Conservation (phyloP, 2,797 vertebrate genomes). For the Pseudochirops corinnae region DNA sequence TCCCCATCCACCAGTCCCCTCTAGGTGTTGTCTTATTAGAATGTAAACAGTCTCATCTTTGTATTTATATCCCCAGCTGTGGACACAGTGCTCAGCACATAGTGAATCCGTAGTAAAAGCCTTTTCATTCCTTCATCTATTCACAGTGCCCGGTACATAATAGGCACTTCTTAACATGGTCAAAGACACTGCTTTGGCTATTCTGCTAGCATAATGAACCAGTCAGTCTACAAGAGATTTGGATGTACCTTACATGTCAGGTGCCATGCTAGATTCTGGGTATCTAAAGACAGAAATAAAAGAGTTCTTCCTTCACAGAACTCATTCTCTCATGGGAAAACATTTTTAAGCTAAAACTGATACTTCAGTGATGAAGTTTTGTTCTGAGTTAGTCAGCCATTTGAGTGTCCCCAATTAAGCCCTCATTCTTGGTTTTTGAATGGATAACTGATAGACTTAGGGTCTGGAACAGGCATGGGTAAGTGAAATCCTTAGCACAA, state of each 20-base stretch:
- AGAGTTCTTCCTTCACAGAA: neutral
- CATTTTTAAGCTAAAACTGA: neutral
- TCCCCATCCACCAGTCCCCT: no score
- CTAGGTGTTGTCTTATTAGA: neutral
- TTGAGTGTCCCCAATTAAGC: neutral
- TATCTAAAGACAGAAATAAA: neutral
- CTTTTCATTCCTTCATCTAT: neutral
- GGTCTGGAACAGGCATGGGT: neutral
- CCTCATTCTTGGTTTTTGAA: neutral
- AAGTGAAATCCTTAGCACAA: neutral
- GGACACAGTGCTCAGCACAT: neutral
- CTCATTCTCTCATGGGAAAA: neutral
- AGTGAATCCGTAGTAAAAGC: neutral
- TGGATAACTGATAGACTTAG: neutral
- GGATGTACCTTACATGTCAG: neutral
- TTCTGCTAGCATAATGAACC: neutral
- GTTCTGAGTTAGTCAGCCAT: neutral
- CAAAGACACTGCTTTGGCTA: neutral
- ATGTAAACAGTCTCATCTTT: neutral
- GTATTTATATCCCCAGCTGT: neutral
- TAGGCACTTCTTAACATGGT: neutral
- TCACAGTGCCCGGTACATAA: neutral
- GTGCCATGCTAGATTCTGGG: neutral
- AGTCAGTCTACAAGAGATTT: neutral
- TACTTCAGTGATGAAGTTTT: neutral